phyloP scores from a whole-genome alignment of 2,113 vertebrate genomes.

The Aplodontia rufa region DNA sequence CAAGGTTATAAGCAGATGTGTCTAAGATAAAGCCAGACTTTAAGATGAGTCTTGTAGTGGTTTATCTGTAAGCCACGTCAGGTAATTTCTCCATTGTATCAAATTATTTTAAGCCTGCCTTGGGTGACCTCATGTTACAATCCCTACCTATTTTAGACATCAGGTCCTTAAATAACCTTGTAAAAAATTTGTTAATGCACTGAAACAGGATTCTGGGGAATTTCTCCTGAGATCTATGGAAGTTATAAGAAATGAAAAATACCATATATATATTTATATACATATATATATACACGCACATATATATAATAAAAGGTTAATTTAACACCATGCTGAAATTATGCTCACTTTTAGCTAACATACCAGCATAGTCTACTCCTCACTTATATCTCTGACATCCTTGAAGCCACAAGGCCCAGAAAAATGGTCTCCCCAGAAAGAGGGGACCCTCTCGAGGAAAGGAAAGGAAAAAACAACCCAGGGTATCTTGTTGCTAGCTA shows the following conservation, averaged over 20 bases:
- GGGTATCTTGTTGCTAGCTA: not conserved
- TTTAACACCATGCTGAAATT: not conserved
- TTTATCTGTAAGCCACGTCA: slow-evolving; percentile 69
- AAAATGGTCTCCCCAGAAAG: not conserved
- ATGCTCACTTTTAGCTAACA: not conserved
- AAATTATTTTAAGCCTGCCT: slow-evolving; percentile 69
- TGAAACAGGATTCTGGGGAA: not conserved
- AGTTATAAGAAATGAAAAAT: not conserved
- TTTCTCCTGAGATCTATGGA: not conserved
- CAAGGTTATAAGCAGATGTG: slow-evolving; percentile 56
- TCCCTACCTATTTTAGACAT: slow-evolving; percentile 58
- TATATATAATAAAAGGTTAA: not conserved
- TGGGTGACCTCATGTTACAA: slow-evolving; percentile 42
- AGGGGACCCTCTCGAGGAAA: not conserved
- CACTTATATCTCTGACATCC: not conserved
- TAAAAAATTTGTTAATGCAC: not conserved
- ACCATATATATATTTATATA: no score
- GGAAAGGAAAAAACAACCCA: no score
- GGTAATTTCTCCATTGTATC: slow-evolving; percentile 62
- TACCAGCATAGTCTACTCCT: not conserved
- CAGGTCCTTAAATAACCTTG: slow-evolving; percentile 54
- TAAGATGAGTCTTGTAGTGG: slow-evolving; percentile 40
- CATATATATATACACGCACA: no score
- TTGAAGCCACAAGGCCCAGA: not conserved
- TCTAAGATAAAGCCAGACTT: slow-evolving; percentile 71